Percentiles rank a stretch among this genome's conserved stretches.
Evolutionary conservation across 2,888 invertebrate genomes (phyloP).

Genomic region (Acanthosepion lycidas): DNA sequence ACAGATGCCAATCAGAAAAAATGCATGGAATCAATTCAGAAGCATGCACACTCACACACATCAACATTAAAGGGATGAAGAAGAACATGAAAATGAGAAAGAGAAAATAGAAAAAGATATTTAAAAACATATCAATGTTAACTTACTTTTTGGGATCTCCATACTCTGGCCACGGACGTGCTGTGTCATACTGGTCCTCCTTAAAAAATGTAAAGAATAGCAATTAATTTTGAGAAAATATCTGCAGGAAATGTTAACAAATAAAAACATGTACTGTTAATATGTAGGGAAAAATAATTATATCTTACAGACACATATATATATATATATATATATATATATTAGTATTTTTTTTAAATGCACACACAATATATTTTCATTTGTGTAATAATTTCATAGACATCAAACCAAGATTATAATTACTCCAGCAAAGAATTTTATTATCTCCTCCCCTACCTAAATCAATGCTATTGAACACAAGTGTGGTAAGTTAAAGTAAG

Average conservation of each 20-base stretch:
- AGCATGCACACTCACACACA: slow-evolving; percentile 4
- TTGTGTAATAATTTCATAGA: too few species aligned
- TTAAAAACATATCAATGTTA: background rate
- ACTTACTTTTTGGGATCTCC: slow-evolving; percentile 68
- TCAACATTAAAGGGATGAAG: background rate
- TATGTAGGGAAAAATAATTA: background rate
- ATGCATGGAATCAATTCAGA: background rate
- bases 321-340: too few species aligned
- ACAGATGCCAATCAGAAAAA: background rate
- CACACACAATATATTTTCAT: too few species aligned
- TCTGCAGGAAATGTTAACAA: background rate
- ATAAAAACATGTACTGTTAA: background rate
- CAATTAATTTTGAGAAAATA: background rate
- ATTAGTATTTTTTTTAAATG: too few species aligned
- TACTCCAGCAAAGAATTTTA: too few species aligned
- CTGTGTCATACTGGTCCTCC: slow-evolving; percentile 68
- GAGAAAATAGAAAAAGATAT: background rate
- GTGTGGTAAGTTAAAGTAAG: too few species aligned
- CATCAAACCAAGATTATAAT: too few species aligned
- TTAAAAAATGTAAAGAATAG: slow-evolving; percentile 49
- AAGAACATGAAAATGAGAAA: background rate
- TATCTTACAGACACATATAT: background rate
- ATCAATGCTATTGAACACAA: too few species aligned
- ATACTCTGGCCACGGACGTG: slow-evolving; percentile 66
- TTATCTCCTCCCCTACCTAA: too few species aligned